phyloP scores from a whole-genome alignment of 2,888 invertebrate genomes.

The Mesorhabditis spiculigera region DNA sequence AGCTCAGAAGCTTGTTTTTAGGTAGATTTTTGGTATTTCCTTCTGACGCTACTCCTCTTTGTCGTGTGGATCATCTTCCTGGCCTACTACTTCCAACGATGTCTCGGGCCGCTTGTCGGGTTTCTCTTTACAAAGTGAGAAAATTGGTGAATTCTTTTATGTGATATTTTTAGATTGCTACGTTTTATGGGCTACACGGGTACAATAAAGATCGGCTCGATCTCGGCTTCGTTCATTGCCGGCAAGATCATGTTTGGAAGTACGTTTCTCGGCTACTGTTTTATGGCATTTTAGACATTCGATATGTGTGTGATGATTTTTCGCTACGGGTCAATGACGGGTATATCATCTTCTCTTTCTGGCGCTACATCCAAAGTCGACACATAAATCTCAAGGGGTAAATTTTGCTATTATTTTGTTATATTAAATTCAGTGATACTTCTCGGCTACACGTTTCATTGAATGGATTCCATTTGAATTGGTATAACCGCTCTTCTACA shows the following conservation, averaged over 20 bases:
- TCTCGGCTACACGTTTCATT: conserved; percentile 60
- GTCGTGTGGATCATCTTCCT: conserved; percentile 43
- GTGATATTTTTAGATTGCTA: conserved; percentile 22
- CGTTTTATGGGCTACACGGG: conserved; percentile 32
- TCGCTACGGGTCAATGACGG: conserved; percentile 90
- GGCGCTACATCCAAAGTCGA: conserved; percentile 74
- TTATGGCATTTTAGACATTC: conserved; percentile 64
- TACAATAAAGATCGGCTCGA: conserved; percentile 70
- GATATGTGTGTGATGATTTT: conserved; percentile 88
- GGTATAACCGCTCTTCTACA: conserved; percentile 62
- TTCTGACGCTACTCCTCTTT: conserved; percentile 31
- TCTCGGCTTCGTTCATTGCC: conserved; percentile 88
- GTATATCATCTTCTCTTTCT: conserved; percentile 94
- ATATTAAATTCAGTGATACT: conserved; percentile 69
- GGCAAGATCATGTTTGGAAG: conserved; percentile 98
- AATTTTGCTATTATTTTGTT: conserved; percentile 9
- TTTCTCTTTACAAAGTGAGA: conserved; percentile 38
- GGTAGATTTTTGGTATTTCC: conserved; percentile 21
- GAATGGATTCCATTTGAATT: conserved; percentile 80
- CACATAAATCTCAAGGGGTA: conserved; percentile 20
- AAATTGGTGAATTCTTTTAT: not conserved
- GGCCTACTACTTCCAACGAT: conserved; percentile 43
- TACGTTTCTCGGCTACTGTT: conserved; percentile 10
- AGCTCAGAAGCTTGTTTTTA: conserved; percentile 9
- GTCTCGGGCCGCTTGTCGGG: conserved; percentile 37